These are phyloP conservation scores for Heteropelma amictum DNA, from an alignment of 2,888 invertebrate species.

Conservation along the genomic window DNA sequence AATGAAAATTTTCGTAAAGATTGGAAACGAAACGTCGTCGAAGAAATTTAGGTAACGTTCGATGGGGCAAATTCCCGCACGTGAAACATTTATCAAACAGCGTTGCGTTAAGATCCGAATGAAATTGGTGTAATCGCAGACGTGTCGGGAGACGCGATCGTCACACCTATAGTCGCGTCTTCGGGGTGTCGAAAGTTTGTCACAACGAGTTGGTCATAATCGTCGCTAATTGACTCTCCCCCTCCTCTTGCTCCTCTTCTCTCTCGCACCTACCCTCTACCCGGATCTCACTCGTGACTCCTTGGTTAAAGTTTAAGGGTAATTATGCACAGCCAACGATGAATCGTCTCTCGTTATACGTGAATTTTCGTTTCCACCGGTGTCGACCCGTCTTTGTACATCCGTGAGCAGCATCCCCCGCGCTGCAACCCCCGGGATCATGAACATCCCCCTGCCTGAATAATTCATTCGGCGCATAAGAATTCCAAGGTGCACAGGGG, in stretches of 20 bases:
- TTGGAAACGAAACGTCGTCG: too few species aligned
- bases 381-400: neutral
- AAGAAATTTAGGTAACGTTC: too few species aligned
- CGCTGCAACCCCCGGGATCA: conserved; percentile 29
- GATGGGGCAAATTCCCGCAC: neutral
- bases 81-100: neutral
- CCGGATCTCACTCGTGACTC: neutral
- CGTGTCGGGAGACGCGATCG: conserved; percentile 31
- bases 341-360: conserved; percentile 30
- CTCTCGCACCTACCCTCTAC: neutral
- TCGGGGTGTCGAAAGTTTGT: conserved; percentile 70
- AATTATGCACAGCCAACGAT: conserved; percentile 40
- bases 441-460: conserved; percentile 27
- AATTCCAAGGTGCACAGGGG: neutral
- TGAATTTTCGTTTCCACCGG: conserved; percentile 21
- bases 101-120: conserved; percentile 3
- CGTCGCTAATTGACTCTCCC: conserved; percentile 72
- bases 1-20: too few species aligned
- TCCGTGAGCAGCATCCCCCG: neutral
- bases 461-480: conserved; percentile 43
- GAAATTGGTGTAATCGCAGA: conserved; percentile 17
- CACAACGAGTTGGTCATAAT: conserved; percentile 66
- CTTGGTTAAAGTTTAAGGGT: conserved; percentile 35
- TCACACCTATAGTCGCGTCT: conserved; percentile 42
- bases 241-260: neutral